These are phyloP conservation scores for Aporrectodea caliginosa DNA, from an alignment of 1,140 invertebrate species.

Conservation along the genomic window DNA sequence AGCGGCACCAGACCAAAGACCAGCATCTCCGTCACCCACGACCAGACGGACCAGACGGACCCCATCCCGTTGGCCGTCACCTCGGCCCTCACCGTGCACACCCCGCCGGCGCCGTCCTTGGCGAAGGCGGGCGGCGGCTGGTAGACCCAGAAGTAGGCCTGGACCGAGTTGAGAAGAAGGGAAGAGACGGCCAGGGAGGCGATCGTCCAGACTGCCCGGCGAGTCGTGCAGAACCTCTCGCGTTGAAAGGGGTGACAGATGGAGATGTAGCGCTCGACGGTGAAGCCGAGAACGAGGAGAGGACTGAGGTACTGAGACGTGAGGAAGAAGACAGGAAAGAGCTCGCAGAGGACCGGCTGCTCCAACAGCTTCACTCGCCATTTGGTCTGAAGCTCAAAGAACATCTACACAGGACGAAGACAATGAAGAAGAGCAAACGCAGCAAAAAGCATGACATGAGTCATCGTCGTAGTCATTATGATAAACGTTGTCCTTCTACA, in stretches of 20 bases:
- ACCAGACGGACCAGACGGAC: constrained; percentile 45
- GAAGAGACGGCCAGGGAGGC: constrained; percentile 30
- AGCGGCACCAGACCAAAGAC: constrained; percentile 47
- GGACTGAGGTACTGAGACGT: constrained; percentile 43
- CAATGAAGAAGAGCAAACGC: too few species aligned
- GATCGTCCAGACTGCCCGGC: constrained; percentile 67
- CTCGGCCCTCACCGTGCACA: constrained; percentile 19
- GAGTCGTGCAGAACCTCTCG: constrained; percentile 73
- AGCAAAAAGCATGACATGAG: too few species aligned
- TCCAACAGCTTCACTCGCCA: constrained; percentile 34
- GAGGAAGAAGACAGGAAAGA: constrained; percentile 41
- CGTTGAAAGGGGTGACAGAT: constrained; percentile 70
- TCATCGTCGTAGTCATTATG: too few species aligned
- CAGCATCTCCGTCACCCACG: constrained; percentile 46
- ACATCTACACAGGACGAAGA: too few species aligned
- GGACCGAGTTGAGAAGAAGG: constrained; percentile 40
- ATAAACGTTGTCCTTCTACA: too few species aligned
- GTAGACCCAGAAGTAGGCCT: constrained; percentile 52
- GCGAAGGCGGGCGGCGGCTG: too few species aligned
- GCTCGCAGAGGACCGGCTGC: constrained; percentile 38
- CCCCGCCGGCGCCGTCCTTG: constrained; percentile 22
- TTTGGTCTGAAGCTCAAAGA: constrained; percentile 28
- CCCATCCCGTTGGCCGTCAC: constrained; percentile 29
- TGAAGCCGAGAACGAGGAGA: constrained; percentile 60
- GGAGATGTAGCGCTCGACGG: too few species aligned